A percentile compares a stretch with the other conserved stretches of the same genome.
phyloP scores from a whole-genome alignment of 2,888 invertebrate genomes.

The Antheraea yamamai region DNA sequence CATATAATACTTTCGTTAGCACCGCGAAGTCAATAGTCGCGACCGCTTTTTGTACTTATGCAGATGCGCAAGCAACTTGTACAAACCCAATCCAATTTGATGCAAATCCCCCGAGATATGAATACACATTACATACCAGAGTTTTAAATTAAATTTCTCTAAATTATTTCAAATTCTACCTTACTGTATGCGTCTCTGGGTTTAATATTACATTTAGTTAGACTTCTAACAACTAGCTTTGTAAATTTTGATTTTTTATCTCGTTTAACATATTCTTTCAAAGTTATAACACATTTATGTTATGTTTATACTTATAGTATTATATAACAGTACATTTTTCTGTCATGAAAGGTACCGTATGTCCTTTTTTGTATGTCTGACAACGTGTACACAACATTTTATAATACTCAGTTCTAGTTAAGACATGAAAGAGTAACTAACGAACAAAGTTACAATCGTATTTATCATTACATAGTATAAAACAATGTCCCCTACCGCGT shows the following conservation, averaged over 20 bases:
- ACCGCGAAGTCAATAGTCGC: slow-evolving; percentile 26
- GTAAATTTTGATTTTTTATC: not conserved
- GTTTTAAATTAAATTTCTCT: slow-evolving; percentile 66
- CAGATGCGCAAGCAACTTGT: slow-evolving; percentile 67
- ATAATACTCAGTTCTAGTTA: too few species aligned
- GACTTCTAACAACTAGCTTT: slow-evolving; percentile 2
- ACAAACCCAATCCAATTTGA: slow-evolving; percentile 73
- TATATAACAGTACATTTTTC: too few species aligned
- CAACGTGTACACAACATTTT: too few species aligned
- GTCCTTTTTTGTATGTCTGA: too few species aligned
- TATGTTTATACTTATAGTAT: too few species aligned
- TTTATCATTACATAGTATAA: too few species aligned
- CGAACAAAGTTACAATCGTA: too few species aligned
- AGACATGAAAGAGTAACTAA: too few species aligned
- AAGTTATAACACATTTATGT: not conserved
- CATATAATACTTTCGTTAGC: slow-evolving; percentile 4
- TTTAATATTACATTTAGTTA: slow-evolving; percentile 27
- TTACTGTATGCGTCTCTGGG: slow-evolving; percentile 32
- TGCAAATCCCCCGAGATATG: slow-evolving; percentile 65
- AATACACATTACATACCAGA: slow-evolving; percentile 50
- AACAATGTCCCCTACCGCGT: too few species aligned
- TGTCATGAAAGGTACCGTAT: too few species aligned
- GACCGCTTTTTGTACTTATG: slow-evolving; percentile 60
- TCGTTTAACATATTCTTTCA: not conserved
- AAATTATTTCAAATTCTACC: slow-evolving; percentile 43